Evolutionary conservation across 1,140 invertebrate genomes (phyloP).

Genomic region (Conus betulinus): DNA sequence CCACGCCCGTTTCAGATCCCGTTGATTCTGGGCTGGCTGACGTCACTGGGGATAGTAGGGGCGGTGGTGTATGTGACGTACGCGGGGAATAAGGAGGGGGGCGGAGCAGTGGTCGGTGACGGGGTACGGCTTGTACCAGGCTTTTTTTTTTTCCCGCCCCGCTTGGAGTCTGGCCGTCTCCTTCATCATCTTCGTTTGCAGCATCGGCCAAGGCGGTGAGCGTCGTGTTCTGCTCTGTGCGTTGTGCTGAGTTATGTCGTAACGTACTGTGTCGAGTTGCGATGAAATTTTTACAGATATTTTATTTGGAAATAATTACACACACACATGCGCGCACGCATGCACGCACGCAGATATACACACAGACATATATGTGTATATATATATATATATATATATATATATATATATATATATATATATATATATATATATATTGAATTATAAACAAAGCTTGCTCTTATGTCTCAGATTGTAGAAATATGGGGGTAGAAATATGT

Average conservation of each 20-base stretch:
- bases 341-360: no score
- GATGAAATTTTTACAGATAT: background rate
- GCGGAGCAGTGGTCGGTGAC: conserved; percentile 41
- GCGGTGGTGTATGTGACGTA: conserved; percentile 41
- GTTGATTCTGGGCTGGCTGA: conserved; percentile 45
- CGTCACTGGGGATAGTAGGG: conserved; percentile 28
- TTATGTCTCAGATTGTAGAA: no score
- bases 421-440: no score
- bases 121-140: conserved; percentile 50
- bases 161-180: conserved; percentile 51
- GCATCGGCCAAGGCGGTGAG: conserved; percentile 55
- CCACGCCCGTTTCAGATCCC: background rate
- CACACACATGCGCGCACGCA: no score
- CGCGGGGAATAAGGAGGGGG: conserved; percentile 29
- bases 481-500: no score
- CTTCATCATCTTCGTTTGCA: conserved; percentile 57
- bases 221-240: background rate
- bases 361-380: no score
- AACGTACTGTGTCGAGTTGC: background rate
- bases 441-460: no score
- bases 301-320: background rate
- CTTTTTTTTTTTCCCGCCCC: conserved; percentile 38
- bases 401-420: no score
- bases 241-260: background rate
- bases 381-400: no score